Base-by-base conservation (phyloP, 2,888 invertebrate species). In the Melieria omissa region DNA sequence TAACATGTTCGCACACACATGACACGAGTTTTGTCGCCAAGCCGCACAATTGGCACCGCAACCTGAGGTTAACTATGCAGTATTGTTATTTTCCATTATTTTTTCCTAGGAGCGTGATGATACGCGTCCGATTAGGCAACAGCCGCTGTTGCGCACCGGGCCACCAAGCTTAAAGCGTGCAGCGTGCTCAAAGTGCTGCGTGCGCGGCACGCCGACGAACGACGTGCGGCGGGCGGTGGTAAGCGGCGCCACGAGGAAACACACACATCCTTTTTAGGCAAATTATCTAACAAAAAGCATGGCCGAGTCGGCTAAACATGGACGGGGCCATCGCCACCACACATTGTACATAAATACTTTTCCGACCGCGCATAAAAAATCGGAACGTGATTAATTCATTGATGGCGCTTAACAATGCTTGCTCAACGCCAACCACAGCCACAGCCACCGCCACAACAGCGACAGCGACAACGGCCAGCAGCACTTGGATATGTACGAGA, bases 11-110 rank as follows among this genome's bases (percentile, higher is more conserved):
- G n/a, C 2, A 29, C 29, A 1, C 29, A 29, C 29, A 29, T 29
- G 29, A 29, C 29, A 29, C 29, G 2, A 29, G 29, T 29, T 29
- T 29, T 29, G 29, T 29, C 29, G 29, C 29, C 29, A 29, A 29
- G 29, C 29, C 29, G 29, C 29, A 29, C 29, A 29, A 29, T 29
- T 29, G 29, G 29, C 29, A 29, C 29, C 29, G 29, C 66, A 58
- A 66, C 58, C 66, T 66, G 66, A 58, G 66, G 66, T 66, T 66
- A 66, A 60, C 60, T 66, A 66, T 66, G 66, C 66, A 66, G 49
- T 60, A 58, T 42, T 9, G 58, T 49, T 14, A 5, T 6, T 10
- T 58, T 58, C 57, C 47, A 57, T 57, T 45, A 29, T 29, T 46
- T 41, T 46, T 44, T 46, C 45, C 41, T 42, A 9, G 58, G 46